Evolutionary conservation across 2,797 vertebrate species (phyloP), one percentile per base, ranked within the genome.

Genomic region (Crenichthys baileyi): DNA sequence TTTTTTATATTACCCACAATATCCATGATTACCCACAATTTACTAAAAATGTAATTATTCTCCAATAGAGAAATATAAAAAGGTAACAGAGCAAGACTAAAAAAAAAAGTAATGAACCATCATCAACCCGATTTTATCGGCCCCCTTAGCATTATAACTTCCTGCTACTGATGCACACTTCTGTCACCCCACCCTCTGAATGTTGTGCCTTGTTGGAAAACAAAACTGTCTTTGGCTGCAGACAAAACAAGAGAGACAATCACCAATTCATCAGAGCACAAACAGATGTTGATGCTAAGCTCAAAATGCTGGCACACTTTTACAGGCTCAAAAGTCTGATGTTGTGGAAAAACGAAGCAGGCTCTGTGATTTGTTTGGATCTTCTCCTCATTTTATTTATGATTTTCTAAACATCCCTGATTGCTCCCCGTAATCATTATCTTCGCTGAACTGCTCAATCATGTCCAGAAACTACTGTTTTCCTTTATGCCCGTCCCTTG

Each of bases 181-280:
- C 92, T 90, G 91, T 85, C 87, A 81, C 79, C 82, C 63, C 31
- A 80, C 85, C 90, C 89, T 83, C 90, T 93, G 91, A 93, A 93
- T 84, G 75, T 78, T 91, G 91, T 90, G 89, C 36, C 63, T 88
- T 80, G 88, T 76, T n/a, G 81, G 76, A 79, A 88, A 94, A 95
- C 93, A 91, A 91, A 94, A 88, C 79, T 90, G 90, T 75, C 85
- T 70, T 80, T 4, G 84, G 81, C 87, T 88, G 82, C 82, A 95
- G 93, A 94, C 92, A 92, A 91, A 95, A 95, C 91, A 95, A 85
- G 84, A 80, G 86, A 83, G 60, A 83, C 90, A 92, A 93, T 93
- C 91, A 81, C 83, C 88, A 80, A 83, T 88, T 88, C 84, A 91
- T 93, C 90, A 91, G 91, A 95, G 94, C 91, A 91, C 82, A 91